Evolutionary conservation across 2,113 vertebrate genomes (phyloP).

Genomic region (Stigmatopora nigra): DNA sequence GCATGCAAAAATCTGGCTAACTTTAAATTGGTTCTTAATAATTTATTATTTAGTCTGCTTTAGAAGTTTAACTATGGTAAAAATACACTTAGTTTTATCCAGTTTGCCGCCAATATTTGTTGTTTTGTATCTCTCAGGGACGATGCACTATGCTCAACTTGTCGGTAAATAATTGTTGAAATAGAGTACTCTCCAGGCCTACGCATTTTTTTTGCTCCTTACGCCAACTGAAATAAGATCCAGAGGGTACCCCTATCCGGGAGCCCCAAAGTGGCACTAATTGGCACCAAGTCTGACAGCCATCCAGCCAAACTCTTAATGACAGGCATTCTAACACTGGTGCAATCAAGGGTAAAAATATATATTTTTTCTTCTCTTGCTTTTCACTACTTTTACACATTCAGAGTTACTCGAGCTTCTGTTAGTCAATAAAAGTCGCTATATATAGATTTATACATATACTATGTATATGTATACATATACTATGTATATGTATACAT

Average conservation of each 20-base stretch:
- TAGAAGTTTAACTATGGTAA: background rate
- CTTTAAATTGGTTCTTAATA: too few relatives aligned
- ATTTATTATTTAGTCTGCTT: background rate
- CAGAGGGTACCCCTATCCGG: slow-evolving; percentile 40
- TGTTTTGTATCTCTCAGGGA: too few relatives aligned
- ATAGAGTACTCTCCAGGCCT: too few relatives aligned
- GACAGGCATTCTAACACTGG: slow-evolving; percentile 51
- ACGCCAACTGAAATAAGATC: background rate
- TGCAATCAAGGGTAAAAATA: slow-evolving; percentile 48
- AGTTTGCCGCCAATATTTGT: too few relatives aligned
- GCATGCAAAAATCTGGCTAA: background rate
- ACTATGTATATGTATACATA: too few relatives aligned
- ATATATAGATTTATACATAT: too few relatives aligned
- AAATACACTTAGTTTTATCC: too few relatives aligned
- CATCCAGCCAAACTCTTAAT: slow-evolving; percentile 63
- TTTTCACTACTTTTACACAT: slow-evolving; percentile 34
- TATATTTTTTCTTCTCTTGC: slow-evolving; percentile 14
- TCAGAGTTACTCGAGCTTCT: background rate
- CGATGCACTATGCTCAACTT: too few relatives aligned
- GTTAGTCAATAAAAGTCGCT: background rate
- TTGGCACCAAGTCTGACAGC: slow-evolving; percentile 67
- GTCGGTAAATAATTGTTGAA: too few relatives aligned
- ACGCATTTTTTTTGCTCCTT: background rate
- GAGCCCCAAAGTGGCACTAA: slow-evolving; percentile 65
- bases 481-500: too few relatives aligned